Evolutionary conservation across 1,140 invertebrate genomes (phyloP).

Genomic region (Cyclargus thomasi): DNA sequence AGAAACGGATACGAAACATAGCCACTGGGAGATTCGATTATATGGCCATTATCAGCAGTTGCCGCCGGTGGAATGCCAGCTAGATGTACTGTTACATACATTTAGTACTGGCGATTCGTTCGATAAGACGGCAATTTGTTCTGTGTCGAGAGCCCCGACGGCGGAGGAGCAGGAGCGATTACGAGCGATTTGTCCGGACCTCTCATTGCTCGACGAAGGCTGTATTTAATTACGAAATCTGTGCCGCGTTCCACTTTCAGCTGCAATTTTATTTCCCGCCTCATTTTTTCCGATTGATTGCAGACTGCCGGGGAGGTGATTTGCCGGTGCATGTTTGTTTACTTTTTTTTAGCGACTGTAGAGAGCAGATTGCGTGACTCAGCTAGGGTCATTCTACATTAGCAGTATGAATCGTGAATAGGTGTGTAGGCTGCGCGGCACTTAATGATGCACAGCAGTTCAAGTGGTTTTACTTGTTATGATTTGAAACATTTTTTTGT

Average conservation of each 20-base stretch:
- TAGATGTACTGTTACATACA: neutral
- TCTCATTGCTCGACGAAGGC: constrained; percentile 32
- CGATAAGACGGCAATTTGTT: constrained; percentile 5
- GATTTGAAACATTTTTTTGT: too few relatives aligned
- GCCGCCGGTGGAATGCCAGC: neutral
- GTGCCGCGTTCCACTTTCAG: constrained; percentile 29
- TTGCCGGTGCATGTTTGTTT: neutral
- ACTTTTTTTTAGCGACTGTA: neutral
- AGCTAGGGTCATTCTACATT: neutral
- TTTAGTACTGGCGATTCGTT: neutral
- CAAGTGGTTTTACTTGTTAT: too few relatives aligned
- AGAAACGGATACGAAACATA: neutral
- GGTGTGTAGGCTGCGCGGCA: neutral
- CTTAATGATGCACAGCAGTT: too few relatives aligned
- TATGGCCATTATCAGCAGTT: neutral
- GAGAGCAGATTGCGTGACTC: constrained; percentile 2
- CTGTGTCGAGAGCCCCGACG: neutral
- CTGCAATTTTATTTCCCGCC: constrained; percentile 20
- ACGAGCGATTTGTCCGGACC: constrained; percentile 34
- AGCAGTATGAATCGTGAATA: neutral
- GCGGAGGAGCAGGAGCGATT: constrained; percentile 24
- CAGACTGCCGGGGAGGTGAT: neutral
- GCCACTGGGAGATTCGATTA: neutral
- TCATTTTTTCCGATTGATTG: constrained; percentile 8
- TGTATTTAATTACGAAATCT: constrained; percentile 31